Evolutionary conservation across 2,888 invertebrate genomes (phyloP).

Genomic region (Drosophila paracracens): DNA sequence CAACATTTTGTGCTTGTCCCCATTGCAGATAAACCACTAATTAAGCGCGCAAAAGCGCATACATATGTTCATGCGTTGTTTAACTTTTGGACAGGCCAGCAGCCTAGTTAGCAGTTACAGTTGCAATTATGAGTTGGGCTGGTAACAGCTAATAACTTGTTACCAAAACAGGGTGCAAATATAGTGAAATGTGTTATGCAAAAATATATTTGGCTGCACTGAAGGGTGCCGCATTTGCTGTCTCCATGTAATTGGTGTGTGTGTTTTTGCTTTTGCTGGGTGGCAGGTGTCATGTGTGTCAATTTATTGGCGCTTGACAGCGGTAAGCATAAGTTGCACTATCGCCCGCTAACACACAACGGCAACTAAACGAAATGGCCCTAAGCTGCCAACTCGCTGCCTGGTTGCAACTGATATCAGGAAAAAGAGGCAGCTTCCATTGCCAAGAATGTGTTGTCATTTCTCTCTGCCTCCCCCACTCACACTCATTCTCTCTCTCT

Average conservation of each 20-base stretch:
- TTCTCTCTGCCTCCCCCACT: not conserved
- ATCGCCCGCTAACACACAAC: conserved; percentile 65
- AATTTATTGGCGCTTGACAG: conserved; percentile 74
- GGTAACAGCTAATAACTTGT: conserved; percentile 52
- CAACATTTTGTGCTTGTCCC: conserved; percentile 16
- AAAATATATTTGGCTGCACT: conserved; percentile 16
- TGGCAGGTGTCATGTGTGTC: conserved; percentile 46
- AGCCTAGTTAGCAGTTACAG: conserved; percentile 17
- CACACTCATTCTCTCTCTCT: conserved; percentile 1
- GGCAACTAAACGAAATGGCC: conserved; percentile 50
- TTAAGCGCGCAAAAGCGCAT: conserved; percentile 25
- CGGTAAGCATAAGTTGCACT: conserved; percentile 76
- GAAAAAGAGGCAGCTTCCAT: conserved; percentile 20
- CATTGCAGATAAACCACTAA: conserved; percentile 34
- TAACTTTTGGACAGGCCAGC: conserved; percentile 49
- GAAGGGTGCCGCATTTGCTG: conserved; percentile 9
- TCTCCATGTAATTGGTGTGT: conserved; percentile 10
- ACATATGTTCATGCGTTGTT: conserved; percentile 21
- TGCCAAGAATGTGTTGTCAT: conserved; percentile 39
- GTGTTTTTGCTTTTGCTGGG: conserved; percentile 3
- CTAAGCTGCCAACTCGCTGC: conserved; percentile 40
- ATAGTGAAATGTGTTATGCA: conserved; percentile 7
- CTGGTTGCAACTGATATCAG: conserved; percentile 54
- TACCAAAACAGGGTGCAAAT: conserved; percentile 15
- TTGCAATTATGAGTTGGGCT: conserved; percentile 44